Evolutionary conservation across 2,888 invertebrate species (phyloP), one percentile per base, ranked within the genome.

Genomic region (Microchrysa polita): DNA sequence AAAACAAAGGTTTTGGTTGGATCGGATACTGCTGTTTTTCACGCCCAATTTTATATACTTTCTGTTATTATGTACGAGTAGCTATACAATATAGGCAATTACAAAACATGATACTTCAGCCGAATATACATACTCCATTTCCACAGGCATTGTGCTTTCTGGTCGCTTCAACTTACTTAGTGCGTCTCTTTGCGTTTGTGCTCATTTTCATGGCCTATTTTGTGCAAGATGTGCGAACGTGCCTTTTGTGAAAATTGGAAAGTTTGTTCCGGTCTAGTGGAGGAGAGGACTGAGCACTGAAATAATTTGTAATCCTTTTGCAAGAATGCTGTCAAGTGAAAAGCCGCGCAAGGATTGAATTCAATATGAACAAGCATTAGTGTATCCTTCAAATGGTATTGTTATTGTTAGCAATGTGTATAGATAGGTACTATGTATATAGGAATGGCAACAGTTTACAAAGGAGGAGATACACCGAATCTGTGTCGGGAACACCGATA

Each of bases 271-370:
- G 23, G 23, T 2, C 18, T 16, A 40, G 22, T 4, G 60, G 12
- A 63, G 55, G 55, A 63, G n/a, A n/a, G n/a, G n/a, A n/a, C n/a
- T 9, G 27, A 53, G 42, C 20, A 14, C 67, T 27, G 20, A 67
- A 67, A 67, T 67, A 53, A 67, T 67, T 67, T 67, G 67, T 67
- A 67, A 67, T 67, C 67, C 53, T 52, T 34, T 23, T 27, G 55
- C 27, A 53, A 67, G 48, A 67, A 55, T 53, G 22, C 59, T 23
- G 23, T 59, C 59, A 22, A 27, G 59, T 23, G 59, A 23, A 59
- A 59, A 27, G n/a, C 22, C 12, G 1, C 48, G 48, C 48, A 12
- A 5, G 48, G 48, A 48, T 48, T 48, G 16, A 48, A 48, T 48
- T 48, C 16, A n/a, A 48, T 48, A n/a, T 12, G 48, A 34, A 34